Conservation (phyloP, 2,113 vertebrate species). For the Alces alces region DNA sequence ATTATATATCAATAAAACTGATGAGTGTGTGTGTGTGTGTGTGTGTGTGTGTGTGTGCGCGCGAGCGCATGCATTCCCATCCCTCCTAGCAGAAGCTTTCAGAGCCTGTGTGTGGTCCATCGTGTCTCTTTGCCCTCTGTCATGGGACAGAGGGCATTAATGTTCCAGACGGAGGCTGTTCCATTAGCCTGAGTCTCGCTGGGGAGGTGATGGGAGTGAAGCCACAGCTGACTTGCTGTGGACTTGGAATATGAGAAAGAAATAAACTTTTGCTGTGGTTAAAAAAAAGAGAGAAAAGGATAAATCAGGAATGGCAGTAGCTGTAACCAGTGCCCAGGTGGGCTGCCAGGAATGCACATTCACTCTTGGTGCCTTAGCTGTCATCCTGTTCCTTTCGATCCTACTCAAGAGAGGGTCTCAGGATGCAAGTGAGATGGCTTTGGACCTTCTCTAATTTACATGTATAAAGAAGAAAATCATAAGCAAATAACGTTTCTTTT, state of each 20-base stretch:
- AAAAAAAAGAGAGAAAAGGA: not conserved
- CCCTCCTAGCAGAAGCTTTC: not conserved
- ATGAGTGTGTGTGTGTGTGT: not conserved
- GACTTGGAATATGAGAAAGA: not conserved
- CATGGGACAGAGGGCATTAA: accelerated
- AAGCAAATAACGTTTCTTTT: not conserved
- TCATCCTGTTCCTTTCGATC: not conserved
- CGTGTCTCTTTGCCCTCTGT: not conserved
- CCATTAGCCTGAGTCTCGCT: not conserved
- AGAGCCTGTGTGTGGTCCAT: not conserved
- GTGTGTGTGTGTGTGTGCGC: accelerated
- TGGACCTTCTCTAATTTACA: not conserved
- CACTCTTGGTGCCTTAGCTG: not conserved
- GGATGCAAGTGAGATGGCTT: not conserved
- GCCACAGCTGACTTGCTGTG: not conserved
- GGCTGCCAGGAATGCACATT: accelerated
- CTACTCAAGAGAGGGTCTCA: not conserved
- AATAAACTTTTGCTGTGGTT: not conserved
- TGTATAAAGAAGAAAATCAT: not conserved
- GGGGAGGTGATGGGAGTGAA: not conserved
- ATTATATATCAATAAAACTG: not conserved
- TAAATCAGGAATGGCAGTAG: not conserved
- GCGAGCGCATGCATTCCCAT: accelerated
- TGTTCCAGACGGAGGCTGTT: not conserved
- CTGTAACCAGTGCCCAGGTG: not conserved